Conservation (phyloP, 2,113 vertebrate genomes). For the Sisor rabdophorus region DNA sequence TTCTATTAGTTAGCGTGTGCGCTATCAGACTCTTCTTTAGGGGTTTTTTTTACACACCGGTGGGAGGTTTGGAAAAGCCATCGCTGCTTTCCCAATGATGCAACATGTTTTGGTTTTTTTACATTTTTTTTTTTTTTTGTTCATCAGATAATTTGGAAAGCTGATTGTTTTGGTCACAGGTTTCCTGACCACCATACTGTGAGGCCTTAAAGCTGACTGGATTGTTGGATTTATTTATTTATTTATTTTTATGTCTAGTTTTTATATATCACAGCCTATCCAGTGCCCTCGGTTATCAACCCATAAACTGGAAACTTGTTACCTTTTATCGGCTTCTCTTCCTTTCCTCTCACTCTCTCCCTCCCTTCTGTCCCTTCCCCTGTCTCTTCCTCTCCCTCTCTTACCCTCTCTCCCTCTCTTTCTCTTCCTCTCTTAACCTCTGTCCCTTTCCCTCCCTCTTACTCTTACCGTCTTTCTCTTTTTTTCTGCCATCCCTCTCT, state of each 20-base stretch:
- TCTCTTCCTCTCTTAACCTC: constrained; percentile 56
- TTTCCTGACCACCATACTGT: not conserved
- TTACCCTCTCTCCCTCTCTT: not conserved
- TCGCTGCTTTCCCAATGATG: not conserved
- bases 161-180: constrained; percentile 7
- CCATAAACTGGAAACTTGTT: constrained; percentile 44
- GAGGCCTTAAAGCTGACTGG: not conserved
- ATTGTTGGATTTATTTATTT: constrained; percentile 7
- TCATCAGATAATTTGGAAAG: not conserved
- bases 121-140: not conserved
- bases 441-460: not conserved
- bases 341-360: constrained; percentile 9
- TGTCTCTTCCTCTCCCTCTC: not conserved
- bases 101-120: not conserved
- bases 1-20: constrained; percentile 52
- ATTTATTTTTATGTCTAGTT: not conserved
- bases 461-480: constrained; percentile 52
- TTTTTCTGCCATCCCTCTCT: constrained; percentile 36
- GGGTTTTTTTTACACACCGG: not conserved
- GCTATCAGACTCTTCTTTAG: constrained; percentile 39
- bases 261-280: constrained; percentile 18
- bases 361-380: constrained; percentile 6
- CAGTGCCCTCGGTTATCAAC: constrained; percentile 35
- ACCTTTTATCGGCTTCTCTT: constrained; percentile 30
- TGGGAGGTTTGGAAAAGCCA: not conserved